Base-by-base conservation (phyloP, 2,113 vertebrate genomes). In the Hemichromis elongatus region DNA sequence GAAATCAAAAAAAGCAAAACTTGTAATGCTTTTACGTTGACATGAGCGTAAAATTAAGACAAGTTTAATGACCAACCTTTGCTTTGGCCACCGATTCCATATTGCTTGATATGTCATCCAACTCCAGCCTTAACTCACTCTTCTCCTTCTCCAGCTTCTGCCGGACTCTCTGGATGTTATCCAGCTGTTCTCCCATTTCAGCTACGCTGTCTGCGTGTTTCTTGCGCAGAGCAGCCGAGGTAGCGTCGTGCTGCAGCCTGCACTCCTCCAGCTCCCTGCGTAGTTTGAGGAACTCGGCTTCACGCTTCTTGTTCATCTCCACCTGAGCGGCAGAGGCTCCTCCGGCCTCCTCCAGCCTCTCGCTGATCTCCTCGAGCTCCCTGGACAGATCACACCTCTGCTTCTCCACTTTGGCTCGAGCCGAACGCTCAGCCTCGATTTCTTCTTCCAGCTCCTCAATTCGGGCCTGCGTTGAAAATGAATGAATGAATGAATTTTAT, bases 361-460 rank as follows among this genome's bases (percentile, higher is more conserved):
- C 97, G 0, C 96, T 98, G 94, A 98, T 96, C 95, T 99, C 98
- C 93, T 98, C 98, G 92, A 98, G 96, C 90, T 98, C 98, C 21
- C 98, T 93, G 3, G 97, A 92, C 33, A 95, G 73, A 75, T 96
- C 95, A 2, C 86, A 79, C 50, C 95, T 88, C 82, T 96, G 96
- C 92, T 95, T 95, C 82, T 96, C 95, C 33, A 93, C 85, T 82
- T 95, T 95, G 63, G 92, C 94, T 50, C 93, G 85, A 68, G 86
- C 68, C 1, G 93, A 83, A 5, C 92, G 93, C 42, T 95, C 96
- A 3, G 94, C 73, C 83, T 96, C 96, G 2, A 93, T 93, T 61
- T 96, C 96, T 28, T 96, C 95, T 66, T 96, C 95, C 24, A 96
- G 70, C 66, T 96, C 95, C 75, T 96, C 96, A 37, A 92, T 94